phyloP scores from a whole-genome alignment of 2,888 invertebrate species.

The Ypsolopha sequella region DNA sequence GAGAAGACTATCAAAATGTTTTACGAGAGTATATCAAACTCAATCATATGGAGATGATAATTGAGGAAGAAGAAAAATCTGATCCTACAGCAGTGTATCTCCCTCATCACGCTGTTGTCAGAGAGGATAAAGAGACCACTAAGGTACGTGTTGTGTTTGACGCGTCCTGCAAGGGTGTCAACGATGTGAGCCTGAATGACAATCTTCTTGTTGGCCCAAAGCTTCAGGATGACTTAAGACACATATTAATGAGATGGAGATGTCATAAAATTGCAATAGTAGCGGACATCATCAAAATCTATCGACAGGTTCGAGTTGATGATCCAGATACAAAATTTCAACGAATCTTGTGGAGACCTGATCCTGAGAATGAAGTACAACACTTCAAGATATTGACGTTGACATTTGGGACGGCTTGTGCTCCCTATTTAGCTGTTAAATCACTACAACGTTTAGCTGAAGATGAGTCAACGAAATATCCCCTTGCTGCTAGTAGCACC shows the following conservation, averaged over 20 bases:
- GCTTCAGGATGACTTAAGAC: slow-evolving; percentile 13
- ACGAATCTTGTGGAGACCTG: slow-evolving; percentile 12
- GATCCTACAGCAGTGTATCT: slow-evolving; percentile 6
- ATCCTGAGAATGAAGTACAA: slow-evolving; percentile 5
- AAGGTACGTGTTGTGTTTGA: too few species aligned
- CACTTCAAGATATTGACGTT: slow-evolving; percentile 10
- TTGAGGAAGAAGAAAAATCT: not conserved
- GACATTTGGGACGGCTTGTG: slow-evolving; percentile 15
- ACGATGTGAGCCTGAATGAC: slow-evolving; percentile 7
- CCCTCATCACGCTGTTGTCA: too few species aligned
- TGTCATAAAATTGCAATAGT: slow-evolving; percentile 12
- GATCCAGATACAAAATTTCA: slow-evolving; percentile 12
- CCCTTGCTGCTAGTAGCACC: slow-evolving; percentile 9
- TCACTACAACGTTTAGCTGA: slow-evolving; percentile 10
- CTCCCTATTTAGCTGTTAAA: slow-evolving; percentile 14
- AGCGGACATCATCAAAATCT: slow-evolving; percentile 19
- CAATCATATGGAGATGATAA: slow-evolving; percentile 9
- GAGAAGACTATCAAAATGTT: too few species aligned
- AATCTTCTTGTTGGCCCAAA: slow-evolving; percentile 5
- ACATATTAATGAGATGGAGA: slow-evolving; percentile 17
- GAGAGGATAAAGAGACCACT: too few species aligned
- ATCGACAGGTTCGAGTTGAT: slow-evolving; percentile 11
- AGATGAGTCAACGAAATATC: slow-evolving; percentile 9
- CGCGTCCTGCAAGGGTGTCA: slow-evolving; percentile 7
- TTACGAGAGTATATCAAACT: too few species aligned